Evolutionary conservation across 2,797 vertebrate species (phyloP).

Genomic region (Podargus strigoides): DNA sequence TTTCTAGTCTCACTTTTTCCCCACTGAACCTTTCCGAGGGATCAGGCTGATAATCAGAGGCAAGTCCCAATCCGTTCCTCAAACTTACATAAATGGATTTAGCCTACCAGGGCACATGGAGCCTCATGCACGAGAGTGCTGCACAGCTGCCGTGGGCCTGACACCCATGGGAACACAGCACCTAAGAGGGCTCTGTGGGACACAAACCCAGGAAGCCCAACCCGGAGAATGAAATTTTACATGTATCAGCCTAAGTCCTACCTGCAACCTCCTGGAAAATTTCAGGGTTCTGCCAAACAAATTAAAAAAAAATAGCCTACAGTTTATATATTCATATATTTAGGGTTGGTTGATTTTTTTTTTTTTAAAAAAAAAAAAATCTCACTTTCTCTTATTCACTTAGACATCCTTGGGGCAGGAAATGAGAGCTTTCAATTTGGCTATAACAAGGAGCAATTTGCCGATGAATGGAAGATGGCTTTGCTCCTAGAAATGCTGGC

Average conservation of each 20-base stretch:
- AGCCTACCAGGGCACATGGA: background rate
- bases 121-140: background rate
- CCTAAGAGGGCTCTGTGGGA: background rate
- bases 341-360: background rate
- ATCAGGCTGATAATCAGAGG: background rate
- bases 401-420: background rate
- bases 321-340: background rate
- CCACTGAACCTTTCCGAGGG: rapidly evolving
- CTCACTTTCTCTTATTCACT: background rate
- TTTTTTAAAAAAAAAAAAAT: background rate
- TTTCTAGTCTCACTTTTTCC: background rate
- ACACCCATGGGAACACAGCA: background rate
- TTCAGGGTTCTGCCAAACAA: background rate
- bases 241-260: background rate
- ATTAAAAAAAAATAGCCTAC: background rate
- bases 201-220: background rate
- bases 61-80: background rate
- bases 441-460: background rate
- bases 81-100: background rate
- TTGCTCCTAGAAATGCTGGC: constrained; percentile 42
- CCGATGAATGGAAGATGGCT: constrained; percentile 48
- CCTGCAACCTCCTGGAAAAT: background rate
- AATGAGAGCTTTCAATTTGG: background rate
- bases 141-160: too few relatives aligned
- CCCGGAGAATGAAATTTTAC: background rate